A percentile compares a stretch with the other conserved stretches of the same genome.
Conservation (phyloP, 2,113 vertebrate species). For the Laticauda laticaudata region DNA sequence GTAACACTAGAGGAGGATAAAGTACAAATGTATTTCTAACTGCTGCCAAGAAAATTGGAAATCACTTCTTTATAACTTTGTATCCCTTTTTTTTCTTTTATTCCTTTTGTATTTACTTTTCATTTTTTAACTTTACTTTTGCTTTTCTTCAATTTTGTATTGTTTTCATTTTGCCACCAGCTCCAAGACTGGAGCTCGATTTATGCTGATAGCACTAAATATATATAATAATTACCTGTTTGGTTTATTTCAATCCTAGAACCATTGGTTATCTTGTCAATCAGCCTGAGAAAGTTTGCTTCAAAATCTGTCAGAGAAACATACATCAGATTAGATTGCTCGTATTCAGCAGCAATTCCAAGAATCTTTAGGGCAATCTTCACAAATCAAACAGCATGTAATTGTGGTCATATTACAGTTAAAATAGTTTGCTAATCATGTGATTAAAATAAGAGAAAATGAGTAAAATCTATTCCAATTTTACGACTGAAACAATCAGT, state of each 20-base stretch:
- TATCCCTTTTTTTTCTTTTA: background rate
- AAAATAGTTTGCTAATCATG: background rate
- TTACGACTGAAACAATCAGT: background rate
- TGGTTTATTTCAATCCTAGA: slow-evolving; percentile 96
- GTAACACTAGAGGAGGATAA: background rate
- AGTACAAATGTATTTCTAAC: background rate
- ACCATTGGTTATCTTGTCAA: slow-evolving; percentile 97
- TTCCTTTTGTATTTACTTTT: background rate
- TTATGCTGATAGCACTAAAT: background rate
- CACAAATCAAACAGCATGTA: background rate
- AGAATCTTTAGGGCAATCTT: background rate
- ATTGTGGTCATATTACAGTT: background rate
- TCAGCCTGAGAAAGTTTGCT: slow-evolving; percentile 91
- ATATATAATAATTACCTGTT: slow-evolving; percentile 79
- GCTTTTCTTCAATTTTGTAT: background rate
- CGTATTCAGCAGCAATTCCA: background rate
- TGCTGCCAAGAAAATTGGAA: background rate
- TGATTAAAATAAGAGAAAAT: background rate
- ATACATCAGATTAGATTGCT: background rate
- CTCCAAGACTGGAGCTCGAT: background rate
- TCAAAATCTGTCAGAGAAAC: slow-evolving; percentile 83
- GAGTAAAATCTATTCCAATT: background rate
- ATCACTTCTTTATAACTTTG: background rate
- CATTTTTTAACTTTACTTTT: background rate
- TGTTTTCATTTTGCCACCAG: background rate